Evolutionary conservation across 2,113 vertebrate species (phyloP).

Genomic region (Amblyornis subalaris): DNA sequence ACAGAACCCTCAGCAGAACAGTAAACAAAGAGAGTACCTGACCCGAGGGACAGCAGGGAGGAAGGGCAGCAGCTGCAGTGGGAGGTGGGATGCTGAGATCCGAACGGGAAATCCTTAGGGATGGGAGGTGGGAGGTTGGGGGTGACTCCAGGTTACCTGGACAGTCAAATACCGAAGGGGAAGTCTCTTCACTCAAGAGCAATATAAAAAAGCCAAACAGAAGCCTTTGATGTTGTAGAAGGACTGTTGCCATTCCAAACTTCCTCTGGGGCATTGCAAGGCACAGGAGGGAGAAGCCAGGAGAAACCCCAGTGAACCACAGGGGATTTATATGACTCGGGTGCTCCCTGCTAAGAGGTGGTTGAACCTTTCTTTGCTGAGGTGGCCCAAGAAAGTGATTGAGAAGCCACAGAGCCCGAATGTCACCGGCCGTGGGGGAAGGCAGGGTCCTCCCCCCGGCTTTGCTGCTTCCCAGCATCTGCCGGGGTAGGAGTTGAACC

Average conservation of each 20-base stretch:
- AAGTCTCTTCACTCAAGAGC: not conserved
- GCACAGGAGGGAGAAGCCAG: not conserved
- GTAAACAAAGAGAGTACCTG: not conserved
- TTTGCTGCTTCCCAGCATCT: not conserved
- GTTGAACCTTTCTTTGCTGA: not conserved
- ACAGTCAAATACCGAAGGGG: fast-evolving
- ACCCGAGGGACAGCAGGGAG: fast-evolving
- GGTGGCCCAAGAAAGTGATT: not conserved
- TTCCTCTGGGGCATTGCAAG: fast-evolving
- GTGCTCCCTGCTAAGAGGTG: fast-evolving
- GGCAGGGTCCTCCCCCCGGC: fast-evolving
- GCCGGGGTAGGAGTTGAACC: not conserved
- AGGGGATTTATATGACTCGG: fast-evolving
- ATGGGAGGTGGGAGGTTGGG: not conserved
- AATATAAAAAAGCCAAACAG: fast-evolving
- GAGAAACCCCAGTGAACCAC: fast-evolving
- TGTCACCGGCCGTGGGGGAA: not conserved
- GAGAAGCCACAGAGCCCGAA: not conserved
- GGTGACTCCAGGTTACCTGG: fast-evolving
- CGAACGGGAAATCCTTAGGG: not conserved
- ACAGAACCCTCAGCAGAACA: not conserved
- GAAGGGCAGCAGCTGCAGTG: fast-evolving
- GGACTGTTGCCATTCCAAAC: fast-evolving
- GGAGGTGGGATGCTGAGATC: not conserved
- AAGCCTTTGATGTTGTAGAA: fast-evolving